A percentile compares a stretch with the other conserved stretches of the same genome.
Conservation (phyloP, 2,888 invertebrate genomes). For the Flabesymbios commensalis region DNA sequence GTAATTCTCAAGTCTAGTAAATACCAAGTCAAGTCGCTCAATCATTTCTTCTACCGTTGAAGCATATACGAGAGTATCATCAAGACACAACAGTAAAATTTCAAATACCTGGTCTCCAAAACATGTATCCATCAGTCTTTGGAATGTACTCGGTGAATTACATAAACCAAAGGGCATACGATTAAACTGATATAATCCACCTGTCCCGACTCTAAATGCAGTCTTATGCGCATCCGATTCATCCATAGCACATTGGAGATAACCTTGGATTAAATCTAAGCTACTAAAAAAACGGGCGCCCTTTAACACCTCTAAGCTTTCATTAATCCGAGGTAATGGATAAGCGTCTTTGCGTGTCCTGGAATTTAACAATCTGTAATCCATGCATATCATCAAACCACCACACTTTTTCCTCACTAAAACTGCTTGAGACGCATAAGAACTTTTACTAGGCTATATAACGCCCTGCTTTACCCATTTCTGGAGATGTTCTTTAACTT, state of each 20-base stretch:
- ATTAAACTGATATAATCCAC: background rate
- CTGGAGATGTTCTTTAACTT: background rate
- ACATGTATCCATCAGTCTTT: background rate
- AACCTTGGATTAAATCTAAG: background rate
- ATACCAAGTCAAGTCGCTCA: slow-evolving; percentile 28
- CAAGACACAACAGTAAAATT: background rate
- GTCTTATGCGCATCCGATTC: background rate
- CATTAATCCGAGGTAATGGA: background rate
- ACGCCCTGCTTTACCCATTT: background rate
- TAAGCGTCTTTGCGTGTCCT: background rate
- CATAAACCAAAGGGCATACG: background rate
- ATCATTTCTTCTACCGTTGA: background rate
- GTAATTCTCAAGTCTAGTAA: slow-evolving; percentile 15
- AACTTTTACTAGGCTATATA: background rate
- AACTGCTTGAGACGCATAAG: background rate
- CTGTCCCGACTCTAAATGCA: slow-evolving; percentile 4
- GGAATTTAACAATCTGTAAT: slow-evolving; percentile 1
- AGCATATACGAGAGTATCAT: background rate
- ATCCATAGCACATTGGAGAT: background rate
- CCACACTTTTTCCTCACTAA: slow-evolving; percentile 1
- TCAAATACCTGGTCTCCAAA: background rate
- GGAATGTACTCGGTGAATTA: background rate
- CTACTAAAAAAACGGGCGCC: background rate
- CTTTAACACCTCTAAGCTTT: background rate
- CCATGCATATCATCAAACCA: background rate